These are phyloP conservation scores for Tolypeutes matacus DNA, from an alignment of 2,797 vertebrate species.

Conservation along the genomic window DNA sequence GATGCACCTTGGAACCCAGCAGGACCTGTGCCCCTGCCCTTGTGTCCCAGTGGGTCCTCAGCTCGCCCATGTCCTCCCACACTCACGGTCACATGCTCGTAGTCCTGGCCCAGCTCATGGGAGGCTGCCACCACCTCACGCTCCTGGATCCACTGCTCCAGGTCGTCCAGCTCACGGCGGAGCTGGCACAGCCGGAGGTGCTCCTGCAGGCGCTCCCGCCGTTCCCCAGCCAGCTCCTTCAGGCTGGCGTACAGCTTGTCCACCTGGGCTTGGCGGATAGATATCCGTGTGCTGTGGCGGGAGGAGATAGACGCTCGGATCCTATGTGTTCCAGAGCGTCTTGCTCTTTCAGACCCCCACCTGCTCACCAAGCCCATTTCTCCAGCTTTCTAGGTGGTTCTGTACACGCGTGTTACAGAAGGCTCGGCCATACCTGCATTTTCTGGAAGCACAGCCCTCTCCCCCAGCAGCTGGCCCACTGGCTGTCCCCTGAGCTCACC, in stretches of 20 bases:
- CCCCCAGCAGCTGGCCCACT: background rate
- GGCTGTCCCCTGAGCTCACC: slow-evolving; percentile 84
- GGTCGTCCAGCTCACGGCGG: slow-evolving; percentile 95
- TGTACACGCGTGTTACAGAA: background rate
- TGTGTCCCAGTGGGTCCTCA: background rate
- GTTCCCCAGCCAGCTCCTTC: slow-evolving; percentile 95
- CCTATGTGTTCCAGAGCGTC: background rate
- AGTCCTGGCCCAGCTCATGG: slow-evolving; percentile 97
- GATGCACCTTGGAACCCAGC: background rate
- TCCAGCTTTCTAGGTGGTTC: background rate
- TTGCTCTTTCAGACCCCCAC: background rate
- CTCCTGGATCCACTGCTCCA: slow-evolving; percentile 98
- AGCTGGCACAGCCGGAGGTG: slow-evolving; percentile 95
- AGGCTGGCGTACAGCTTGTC: slow-evolving; percentile 95
- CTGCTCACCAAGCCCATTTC: background rate
- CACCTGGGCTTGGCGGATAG: slow-evolving; percentile 94
- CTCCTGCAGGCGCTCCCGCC: slow-evolving; percentile 93
- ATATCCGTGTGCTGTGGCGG: slow-evolving; percentile 91
- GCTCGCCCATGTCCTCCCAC: accelerated
- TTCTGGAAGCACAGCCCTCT: background rate
- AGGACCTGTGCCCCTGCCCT: accelerated
- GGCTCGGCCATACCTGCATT: background rate
- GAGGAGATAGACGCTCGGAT: accelerated
- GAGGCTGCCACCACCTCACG: slow-evolving; percentile 97
- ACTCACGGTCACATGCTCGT: slow-evolving; percentile 96